These are phyloP conservation scores for Tetramorium bicarinatum DNA, from an alignment of 2,888 invertebrate genomes.

Conservation along the genomic window DNA sequence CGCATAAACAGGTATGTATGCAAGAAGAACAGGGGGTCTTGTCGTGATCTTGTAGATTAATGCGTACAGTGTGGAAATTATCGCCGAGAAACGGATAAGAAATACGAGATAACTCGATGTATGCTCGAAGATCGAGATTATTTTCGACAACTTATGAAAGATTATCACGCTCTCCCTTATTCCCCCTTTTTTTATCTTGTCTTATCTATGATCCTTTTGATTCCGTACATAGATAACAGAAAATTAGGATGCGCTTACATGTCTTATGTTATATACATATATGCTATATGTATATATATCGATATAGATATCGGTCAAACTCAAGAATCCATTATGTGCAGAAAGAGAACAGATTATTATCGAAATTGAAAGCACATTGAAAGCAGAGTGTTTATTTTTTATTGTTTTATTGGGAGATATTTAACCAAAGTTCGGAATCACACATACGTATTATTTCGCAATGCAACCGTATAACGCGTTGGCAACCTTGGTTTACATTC, in stretches of 20 bases:
- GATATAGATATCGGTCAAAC: background rate
- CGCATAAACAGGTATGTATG: conserved; percentile 14
- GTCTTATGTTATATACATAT: background rate
- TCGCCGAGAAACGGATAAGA: conserved; percentile 22
- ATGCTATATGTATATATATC: background rate
- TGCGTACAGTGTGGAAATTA: conserved; percentile 4
- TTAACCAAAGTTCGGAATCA: background rate
- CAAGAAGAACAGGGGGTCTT: conserved; percentile 14
- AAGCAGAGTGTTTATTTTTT: background rate
- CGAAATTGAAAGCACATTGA: background rate
- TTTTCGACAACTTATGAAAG: conserved; percentile 13
- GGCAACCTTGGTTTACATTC: conserved; percentile 36
- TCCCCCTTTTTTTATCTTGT: background rate
- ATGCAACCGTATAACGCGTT: background rate
- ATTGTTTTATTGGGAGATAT: background rate
- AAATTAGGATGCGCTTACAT: background rate
- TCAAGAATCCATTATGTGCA: background rate
- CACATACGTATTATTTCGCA: background rate
- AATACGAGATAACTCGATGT: conserved; percentile 8
- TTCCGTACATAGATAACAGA: background rate
- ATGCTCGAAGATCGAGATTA: conserved; percentile 6
- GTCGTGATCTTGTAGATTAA: conserved; percentile 36
- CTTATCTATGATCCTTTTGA: background rate
- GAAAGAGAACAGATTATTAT: background rate
- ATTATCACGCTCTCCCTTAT: conserved; percentile 10